Percentiles rank a stretch among this genome's conserved stretches.
phyloP scores from a whole-genome alignment of 2,888 invertebrate species.

The Macaria liturata region DNA sequence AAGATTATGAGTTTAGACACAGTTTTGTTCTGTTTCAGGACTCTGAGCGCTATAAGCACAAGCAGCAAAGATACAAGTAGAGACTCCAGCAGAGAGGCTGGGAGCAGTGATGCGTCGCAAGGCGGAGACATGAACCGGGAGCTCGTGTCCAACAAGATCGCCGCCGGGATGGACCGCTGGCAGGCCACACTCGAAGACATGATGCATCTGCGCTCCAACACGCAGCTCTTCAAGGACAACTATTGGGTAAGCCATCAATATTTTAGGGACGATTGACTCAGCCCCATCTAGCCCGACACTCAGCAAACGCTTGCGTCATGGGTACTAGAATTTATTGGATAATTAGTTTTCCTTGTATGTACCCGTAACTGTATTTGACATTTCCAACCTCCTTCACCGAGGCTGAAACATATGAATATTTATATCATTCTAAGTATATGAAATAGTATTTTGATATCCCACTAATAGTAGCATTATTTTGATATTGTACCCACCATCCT shows the following conservation, averaged over 20 bases:
- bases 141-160: slow-evolving; percentile 71
- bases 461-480: no score
- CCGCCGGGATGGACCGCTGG: slow-evolving; percentile 80
- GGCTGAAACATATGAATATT: no score
- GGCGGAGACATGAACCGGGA: slow-evolving; percentile 67
- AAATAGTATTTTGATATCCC: no score
- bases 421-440: no score
- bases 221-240: slow-evolving; percentile 83
- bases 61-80: slow-evolving; percentile 37
- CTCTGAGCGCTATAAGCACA: slow-evolving; percentile 55
- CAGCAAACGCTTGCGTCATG: no score
- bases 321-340: no score
- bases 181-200: slow-evolving; percentile 76
- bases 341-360: no score
- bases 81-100: slow-evolving; percentile 35
- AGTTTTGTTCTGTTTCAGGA: slow-evolving; percentile 45
- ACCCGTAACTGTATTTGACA: no score
- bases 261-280: no score
- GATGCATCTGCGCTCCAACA: slow-evolving; percentile 73
- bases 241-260: slow-evolving; percentile 74
- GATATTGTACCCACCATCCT: no score
- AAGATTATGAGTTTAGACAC: not conserved
- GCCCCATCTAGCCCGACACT: no score
- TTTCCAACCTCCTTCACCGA: no score
- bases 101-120: slow-evolving; percentile 51